phyloP scores from a whole-genome alignment of 2,113 vertebrate genomes.

The Menura novaehollandiae region DNA sequence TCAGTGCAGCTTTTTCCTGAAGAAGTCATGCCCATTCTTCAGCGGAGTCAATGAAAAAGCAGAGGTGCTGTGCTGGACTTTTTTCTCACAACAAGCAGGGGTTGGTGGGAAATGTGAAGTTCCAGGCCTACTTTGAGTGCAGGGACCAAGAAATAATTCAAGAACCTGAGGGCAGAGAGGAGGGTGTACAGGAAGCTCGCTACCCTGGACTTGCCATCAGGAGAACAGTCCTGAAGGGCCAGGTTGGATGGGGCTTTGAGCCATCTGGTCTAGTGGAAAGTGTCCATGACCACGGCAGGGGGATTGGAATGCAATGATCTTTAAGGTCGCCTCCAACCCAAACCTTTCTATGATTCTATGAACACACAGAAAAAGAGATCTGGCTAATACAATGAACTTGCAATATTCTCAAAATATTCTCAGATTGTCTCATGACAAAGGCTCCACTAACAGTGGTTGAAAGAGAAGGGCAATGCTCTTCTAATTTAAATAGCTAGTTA shows the following conservation, averaged over 20 bases:
- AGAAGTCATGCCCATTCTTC: neutral
- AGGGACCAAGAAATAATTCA: neutral
- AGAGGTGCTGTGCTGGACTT: neutral
- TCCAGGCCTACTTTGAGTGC: neutral
- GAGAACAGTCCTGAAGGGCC: neutral
- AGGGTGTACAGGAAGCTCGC: neutral
- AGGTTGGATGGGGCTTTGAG: neutral
- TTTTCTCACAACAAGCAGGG: neutral
- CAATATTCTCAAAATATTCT: neutral
- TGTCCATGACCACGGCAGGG: neutral
- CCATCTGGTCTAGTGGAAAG: neutral
- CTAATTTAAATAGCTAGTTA: neutral
- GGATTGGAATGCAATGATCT: neutral
- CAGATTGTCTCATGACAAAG: neutral
- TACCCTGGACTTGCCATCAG: neutral
- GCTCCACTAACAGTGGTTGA: neutral
- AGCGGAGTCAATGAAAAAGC: neutral
- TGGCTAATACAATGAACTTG: neutral
- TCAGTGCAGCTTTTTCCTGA: neutral
- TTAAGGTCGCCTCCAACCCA: neutral
- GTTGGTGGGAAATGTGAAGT: neutral
- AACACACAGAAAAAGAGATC: neutral
- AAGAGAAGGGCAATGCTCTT: neutral
- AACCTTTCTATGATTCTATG: neutral
- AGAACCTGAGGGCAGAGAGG: neutral